A percentile compares a stretch with the other conserved stretches of the same genome.
phyloP scores from a whole-genome alignment of 2,797 vertebrate genomes.

The Eulemur mongoz region DNA sequence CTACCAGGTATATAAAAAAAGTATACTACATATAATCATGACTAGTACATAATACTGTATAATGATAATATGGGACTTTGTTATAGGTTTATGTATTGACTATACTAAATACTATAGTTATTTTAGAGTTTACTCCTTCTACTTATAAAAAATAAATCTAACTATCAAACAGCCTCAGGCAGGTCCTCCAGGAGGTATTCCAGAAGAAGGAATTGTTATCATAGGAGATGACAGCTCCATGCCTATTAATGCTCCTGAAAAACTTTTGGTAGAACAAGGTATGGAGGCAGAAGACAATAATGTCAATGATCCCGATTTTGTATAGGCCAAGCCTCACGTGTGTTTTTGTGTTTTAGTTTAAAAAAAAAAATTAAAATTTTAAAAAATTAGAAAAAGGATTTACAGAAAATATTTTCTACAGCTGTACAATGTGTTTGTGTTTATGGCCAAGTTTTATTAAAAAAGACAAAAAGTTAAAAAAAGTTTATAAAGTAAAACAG shows the following conservation, averaged over 20 bases:
- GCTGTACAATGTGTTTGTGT: background rate
- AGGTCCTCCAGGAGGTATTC: background rate
- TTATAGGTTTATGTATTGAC: background rate
- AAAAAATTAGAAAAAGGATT: background rate
- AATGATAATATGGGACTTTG: background rate
- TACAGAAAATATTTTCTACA: background rate
- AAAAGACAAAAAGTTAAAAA: background rate
- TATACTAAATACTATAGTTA: background rate
- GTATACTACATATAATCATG: background rate
- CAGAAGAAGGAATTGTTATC: background rate
- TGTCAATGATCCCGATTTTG: background rate
- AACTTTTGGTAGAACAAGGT: background rate
- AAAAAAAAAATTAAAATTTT: background rate
- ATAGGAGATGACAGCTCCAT: background rate
- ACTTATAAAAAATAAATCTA: background rate
- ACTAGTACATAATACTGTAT: background rate
- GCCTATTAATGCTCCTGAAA: background rate
- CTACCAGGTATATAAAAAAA: background rate
- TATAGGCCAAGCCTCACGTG: background rate
- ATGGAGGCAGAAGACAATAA: background rate
- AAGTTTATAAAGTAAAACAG: background rate
- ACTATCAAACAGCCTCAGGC: background rate
- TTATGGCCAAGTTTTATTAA: background rate
- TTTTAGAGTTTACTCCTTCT: too few species aligned
- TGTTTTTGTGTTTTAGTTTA: background rate